phyloP scores from a whole-genome alignment of 2,888 invertebrate genomes.

The Icerya purchasi region DNA sequence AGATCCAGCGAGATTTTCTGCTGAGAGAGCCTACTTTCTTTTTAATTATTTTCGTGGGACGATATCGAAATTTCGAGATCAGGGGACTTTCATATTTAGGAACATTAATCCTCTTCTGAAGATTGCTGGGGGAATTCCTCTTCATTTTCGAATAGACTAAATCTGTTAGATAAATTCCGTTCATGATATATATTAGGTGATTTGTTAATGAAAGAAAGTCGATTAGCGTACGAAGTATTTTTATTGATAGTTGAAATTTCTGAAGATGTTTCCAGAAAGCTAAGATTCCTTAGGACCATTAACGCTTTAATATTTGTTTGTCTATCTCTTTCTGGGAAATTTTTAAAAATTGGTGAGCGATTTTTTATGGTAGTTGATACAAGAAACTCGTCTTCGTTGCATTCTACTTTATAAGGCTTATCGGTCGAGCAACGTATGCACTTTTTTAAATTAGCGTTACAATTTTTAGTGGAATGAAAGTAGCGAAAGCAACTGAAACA shows the following conservation, averaged over 20 bases:
- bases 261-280: not conserved
- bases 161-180: not conserved
- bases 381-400: not conserved
- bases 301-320: not conserved
- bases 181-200: too few relatives aligned
- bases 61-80: not conserved
- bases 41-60: not conserved
- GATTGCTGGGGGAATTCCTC: not conserved
- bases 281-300: not conserved
- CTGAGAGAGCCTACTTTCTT: not conserved
- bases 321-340: too few relatives aligned
- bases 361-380: not conserved
- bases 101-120: not conserved
- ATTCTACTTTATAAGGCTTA: not conserved
- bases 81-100: not conserved
- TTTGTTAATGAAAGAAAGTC: not conserved
- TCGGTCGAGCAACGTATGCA: too few relatives aligned
- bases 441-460: too few relatives aligned
- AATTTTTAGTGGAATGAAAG: not conserved
- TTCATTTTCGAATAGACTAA: not conserved
- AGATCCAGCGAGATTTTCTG: not conserved
- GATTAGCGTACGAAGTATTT: not conserved
- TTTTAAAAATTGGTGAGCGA: not conserved
- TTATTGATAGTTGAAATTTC: not conserved
- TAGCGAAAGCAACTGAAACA: not conserved